Evolutionary conservation across 2,888 invertebrate genomes (phyloP).

Genomic region (Drosophila villosipedis): DNA sequence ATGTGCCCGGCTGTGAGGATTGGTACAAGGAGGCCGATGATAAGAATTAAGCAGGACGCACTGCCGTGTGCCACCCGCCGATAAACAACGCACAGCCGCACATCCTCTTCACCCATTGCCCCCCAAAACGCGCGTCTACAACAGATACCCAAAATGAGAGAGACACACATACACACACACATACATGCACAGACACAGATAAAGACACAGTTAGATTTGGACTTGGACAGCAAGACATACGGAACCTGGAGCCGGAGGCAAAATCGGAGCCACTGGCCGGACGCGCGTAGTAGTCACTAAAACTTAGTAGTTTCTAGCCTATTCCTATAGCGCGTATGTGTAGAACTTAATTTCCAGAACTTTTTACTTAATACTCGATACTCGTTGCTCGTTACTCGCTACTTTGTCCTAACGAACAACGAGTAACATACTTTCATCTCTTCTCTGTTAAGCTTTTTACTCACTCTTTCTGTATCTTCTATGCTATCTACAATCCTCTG

Average conservation of each 20-base stretch:
- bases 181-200: conserved; percentile 3
- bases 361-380: not conserved
- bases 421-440: not conserved
- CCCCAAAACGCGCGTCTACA: conserved; percentile 46
- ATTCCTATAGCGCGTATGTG: conserved; percentile 68
- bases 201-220: conserved; percentile 21
- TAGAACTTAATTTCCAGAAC: conserved; percentile 40
- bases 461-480: conserved; percentile 1
- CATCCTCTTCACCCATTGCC: not conserved
- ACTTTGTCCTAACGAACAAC: not conserved
- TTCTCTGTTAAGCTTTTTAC: not conserved
- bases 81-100: conserved; percentile 25
- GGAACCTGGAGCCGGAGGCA: conserved; percentile 9
- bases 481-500: not conserved
- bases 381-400: conserved; percentile 6
- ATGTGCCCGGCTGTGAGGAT: conserved; percentile 95
- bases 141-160: conserved; percentile 29
- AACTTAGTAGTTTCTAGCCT: conserved; percentile 72
- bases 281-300: conserved; percentile 75
- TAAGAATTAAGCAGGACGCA: conserved; percentile 81
- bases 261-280: conserved; percentile 23
- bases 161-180: conserved; percentile 6
- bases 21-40: conserved; percentile 95
- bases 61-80: conserved; percentile 40
- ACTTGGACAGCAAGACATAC: conserved; percentile 27